These are phyloP conservation scores for Saguinus oedipus DNA, from an alignment of 2,797 vertebrate species.

Conservation along the genomic window DNA sequence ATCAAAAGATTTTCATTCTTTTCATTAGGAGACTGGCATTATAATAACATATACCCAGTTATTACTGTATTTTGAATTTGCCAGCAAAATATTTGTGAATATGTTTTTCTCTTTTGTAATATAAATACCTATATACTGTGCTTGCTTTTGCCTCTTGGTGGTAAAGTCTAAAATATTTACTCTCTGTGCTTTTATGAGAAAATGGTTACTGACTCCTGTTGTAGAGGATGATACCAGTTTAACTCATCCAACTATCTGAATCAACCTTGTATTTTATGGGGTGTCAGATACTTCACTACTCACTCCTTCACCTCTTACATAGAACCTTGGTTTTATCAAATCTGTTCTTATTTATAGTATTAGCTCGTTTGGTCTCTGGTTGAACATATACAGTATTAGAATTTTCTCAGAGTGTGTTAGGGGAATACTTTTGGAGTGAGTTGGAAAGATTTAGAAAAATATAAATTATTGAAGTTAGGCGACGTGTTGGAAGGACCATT, in stretches of 20 bases:
- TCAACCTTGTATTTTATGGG: neutral
- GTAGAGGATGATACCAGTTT: neutral
- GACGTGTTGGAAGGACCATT: neutral
- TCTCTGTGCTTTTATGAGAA: neutral
- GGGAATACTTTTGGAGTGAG: neutral
- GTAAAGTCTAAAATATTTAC: neutral
- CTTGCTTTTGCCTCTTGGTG: conserved; percentile 25
- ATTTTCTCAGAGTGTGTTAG: neutral
- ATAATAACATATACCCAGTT: neutral
- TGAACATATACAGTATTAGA: neutral
- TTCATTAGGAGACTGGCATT: neutral
- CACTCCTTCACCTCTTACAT: neutral
- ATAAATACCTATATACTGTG: neutral
- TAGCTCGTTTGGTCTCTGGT: neutral
- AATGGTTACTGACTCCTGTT: neutral
- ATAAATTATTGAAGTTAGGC: neutral
- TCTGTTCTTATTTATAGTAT: neutral
- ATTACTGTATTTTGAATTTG: conserved; percentile 15
- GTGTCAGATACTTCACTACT: neutral
- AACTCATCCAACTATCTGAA: neutral
- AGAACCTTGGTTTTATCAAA: neutral
- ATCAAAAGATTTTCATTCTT: conserved; percentile 20
- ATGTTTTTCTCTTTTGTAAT: neutral
- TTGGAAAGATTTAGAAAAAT: conserved; percentile 1
- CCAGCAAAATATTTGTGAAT: neutral